Evolutionary conservation across 2,888 invertebrate species (phyloP), one percentile per base, ranked within the genome.

Genomic region (Spodoptera littoralis): DNA sequence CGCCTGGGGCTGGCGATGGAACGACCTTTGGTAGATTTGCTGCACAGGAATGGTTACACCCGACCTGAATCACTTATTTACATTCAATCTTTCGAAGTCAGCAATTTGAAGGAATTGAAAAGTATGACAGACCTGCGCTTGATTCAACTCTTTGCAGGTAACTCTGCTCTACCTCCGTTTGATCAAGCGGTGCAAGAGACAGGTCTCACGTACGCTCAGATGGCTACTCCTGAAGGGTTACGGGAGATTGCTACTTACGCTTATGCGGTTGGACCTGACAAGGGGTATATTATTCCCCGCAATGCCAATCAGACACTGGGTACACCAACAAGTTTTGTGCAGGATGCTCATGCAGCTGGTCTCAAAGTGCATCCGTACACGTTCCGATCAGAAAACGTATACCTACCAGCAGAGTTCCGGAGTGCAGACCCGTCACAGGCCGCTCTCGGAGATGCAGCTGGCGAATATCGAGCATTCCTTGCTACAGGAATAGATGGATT

Each of bases 21-120:
- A 73, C 73, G 76, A 48, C 84, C 86, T 1, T 70, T 94, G 11
- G 92, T 93, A 0, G 88, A 92, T 13, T 83, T 86, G 44, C 84
- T 94, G 3, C 90, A 91, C 68, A 82, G 57, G 13, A 93, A 93
- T 58, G 91, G 92, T 8, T 94, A 93, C 68, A 50, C 64, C 5
- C 89, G 90, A 8, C 71, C 82, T 5, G 71, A 85, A 56, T 86
- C 91, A 18, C 90, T 92, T 1, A 85, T 90, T 53, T 93, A 90
- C 61, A 93, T 94, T 46, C 94, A 94, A 69, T 94, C 94, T 0
- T 93, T 94, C 77, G 94, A 94, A 84, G 88, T 93, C 1, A 88
- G 72, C 36, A 94, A 94, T 68, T 85, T 94, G 36, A 92, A 87
- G 55, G 88, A 92, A 68, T 76, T 94, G 2, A 91, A 86, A 53